phyloP scores from a whole-genome alignment of 2,888 invertebrate species.

The Prenolepis imparis region DNA sequence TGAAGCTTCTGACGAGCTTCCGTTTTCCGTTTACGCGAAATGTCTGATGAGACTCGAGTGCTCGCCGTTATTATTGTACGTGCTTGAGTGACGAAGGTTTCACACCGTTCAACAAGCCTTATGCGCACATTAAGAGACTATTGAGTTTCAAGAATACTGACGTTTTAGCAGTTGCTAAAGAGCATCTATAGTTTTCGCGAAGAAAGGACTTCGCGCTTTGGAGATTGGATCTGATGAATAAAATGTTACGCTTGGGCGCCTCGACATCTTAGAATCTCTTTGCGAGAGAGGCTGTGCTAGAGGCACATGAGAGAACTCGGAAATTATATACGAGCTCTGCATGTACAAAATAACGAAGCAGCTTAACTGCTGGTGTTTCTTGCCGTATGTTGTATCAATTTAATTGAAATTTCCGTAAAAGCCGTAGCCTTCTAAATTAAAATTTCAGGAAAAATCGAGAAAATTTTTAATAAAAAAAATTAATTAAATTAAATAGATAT shows the following conservation, averaged over 20 bases:
- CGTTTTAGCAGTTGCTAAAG: slow-evolving; percentile 54
- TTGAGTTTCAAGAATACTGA: slow-evolving; percentile 67
- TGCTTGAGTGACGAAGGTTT: slow-evolving; percentile 47
- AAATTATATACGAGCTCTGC: not conserved
- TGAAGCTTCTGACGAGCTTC: slow-evolving; percentile 15
- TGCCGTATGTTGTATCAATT: not conserved
- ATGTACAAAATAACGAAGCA: slow-evolving; percentile 9
- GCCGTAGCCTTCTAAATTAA: not conserved
- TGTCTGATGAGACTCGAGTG: not conserved
- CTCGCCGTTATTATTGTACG: slow-evolving; percentile 49
- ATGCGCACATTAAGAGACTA: slow-evolving; percentile 63
- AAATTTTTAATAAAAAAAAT: not conserved
- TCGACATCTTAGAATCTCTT: not conserved
- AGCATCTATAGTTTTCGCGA: slow-evolving; percentile 44
- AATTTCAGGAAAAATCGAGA: not conserved
- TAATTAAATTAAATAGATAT: not conserved
- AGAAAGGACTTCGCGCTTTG: slow-evolving; percentile 24
- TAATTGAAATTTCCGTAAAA: not conserved
- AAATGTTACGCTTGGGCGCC: slow-evolving; percentile 32
- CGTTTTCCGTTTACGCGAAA: slow-evolving; percentile 29
- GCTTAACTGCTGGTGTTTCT: not conserved
- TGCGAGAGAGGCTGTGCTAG: not conserved
- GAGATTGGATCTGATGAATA: slow-evolving; percentile 50
- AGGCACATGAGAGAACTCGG: not conserved
- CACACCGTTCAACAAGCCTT: slow-evolving; percentile 17